Evolutionary conservation across 2,888 invertebrate species (phyloP).

Genomic region (Lydus trimaculatus): DNA sequence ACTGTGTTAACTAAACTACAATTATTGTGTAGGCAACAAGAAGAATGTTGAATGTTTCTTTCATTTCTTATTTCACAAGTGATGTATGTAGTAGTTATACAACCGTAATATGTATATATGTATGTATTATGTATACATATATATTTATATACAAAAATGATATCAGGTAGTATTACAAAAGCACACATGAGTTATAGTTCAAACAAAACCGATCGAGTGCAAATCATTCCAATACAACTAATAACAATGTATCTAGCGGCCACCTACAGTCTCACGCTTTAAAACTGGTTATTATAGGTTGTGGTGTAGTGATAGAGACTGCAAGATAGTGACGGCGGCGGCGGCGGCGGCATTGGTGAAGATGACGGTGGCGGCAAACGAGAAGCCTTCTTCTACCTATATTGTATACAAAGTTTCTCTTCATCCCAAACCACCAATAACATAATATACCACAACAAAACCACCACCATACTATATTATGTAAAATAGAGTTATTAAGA

Average conservation of each 20-base stretch:
- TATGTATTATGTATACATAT: too few species aligned
- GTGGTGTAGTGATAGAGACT: constrained; percentile 18
- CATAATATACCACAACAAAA: constrained; percentile 27
- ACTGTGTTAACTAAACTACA: background rate
- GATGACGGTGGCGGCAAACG: background rate
- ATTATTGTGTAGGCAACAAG: background rate
- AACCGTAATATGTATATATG: too few species aligned
- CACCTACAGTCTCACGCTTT: constrained; percentile 56
- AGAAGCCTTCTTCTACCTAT: background rate
- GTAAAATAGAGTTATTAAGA: constrained; percentile 51
- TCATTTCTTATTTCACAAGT: background rate
- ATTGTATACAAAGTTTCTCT: background rate
- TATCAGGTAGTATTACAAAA: constrained; percentile 28
- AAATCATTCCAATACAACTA: constrained; percentile 49
- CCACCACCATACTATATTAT: constrained; percentile 38
- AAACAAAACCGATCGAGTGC: constrained; percentile 42
- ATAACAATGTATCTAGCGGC: constrained; percentile 51
- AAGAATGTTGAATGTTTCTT: constrained; percentile 3
- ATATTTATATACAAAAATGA: constrained; percentile 7
- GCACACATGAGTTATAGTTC: constrained; percentile 40
- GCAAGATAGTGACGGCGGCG: constrained; percentile 21
- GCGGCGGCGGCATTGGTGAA: constrained; percentile 23
- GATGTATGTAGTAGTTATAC: constrained; percentile 4
- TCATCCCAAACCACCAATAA: constrained; percentile 23
- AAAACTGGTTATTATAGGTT: constrained; percentile 46